These are phyloP conservation scores for Drosophila rellima DNA, from an alignment of 2,888 invertebrate species.

Conservation along the genomic window DNA sequence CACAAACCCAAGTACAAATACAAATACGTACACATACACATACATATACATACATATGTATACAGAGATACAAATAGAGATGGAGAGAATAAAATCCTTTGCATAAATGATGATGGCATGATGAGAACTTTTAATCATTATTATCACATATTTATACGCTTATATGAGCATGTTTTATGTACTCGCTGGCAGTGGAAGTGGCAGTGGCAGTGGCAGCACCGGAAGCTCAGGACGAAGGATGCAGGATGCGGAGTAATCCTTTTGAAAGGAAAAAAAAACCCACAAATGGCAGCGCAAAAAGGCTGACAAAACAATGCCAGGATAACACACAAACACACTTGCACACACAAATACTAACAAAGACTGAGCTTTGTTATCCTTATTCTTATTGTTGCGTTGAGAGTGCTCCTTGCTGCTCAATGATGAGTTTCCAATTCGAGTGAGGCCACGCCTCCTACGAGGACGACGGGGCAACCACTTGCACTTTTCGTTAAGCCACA, in stretches of 20 bases:
- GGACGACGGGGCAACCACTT: slow-evolving; percentile 71
- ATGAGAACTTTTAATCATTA: slow-evolving; percentile 83
- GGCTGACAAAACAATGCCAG: slow-evolving; percentile 62
- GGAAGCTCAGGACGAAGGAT: slow-evolving; percentile 4
- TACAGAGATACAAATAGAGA: background rate
- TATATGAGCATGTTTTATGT: slow-evolving; percentile 85
- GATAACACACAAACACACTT: slow-evolving; percentile 42
- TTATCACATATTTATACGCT: slow-evolving; percentile 84
- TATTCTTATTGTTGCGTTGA: slow-evolving; percentile 67
- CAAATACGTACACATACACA: slow-evolving; percentile 7
- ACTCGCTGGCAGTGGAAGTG: slow-evolving; percentile 63
- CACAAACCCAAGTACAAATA: slow-evolving; percentile 25
- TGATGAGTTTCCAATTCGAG: slow-evolving; percentile 75
- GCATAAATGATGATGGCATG: slow-evolving; percentile 82
- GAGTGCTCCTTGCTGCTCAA: slow-evolving; percentile 46
- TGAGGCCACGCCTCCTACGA: slow-evolving; percentile 72
- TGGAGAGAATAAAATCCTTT: slow-evolving; percentile 68
- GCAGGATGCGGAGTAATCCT: slow-evolving; percentile 72
- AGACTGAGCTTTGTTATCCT: slow-evolving; percentile 63
- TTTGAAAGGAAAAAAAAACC: slow-evolving; percentile 76
- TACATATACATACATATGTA: no score
- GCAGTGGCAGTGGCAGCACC: background rate
- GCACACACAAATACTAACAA: slow-evolving; percentile 19
- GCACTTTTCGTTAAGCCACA: slow-evolving; percentile 76
- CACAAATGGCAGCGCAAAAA: slow-evolving; percentile 84